phyloP scores from a whole-genome alignment of 2,113 vertebrate species.

The Dipodomys ordii region DNA sequence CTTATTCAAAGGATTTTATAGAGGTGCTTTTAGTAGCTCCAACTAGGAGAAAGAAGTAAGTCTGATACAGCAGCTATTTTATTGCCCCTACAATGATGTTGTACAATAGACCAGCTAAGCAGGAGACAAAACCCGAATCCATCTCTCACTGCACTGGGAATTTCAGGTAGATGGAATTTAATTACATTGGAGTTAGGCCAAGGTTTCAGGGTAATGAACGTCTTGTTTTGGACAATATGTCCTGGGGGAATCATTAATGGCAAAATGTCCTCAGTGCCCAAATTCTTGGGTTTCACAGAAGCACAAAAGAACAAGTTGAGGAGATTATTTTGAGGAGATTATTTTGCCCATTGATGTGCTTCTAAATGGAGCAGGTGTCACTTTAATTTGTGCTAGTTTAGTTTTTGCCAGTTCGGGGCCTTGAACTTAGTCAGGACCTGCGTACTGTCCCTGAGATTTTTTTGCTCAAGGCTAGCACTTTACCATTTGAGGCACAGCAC shows the following conservation, averaged over 20 bases:
- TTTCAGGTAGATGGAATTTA: conserved; percentile 63
- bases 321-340: conserved; percentile 33
- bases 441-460: too few species aligned
- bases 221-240: conserved; percentile 36
- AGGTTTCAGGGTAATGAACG: conserved; percentile 53
- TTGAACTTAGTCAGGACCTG: too few species aligned
- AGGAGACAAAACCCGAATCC: background rate
- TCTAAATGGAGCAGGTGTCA: background rate
- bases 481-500: too few species aligned
- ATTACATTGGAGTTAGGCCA: conserved; percentile 65
- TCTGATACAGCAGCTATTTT: conserved; percentile 49
- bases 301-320: conserved; percentile 7
- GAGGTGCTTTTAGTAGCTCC: background rate
- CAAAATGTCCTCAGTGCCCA: background rate
- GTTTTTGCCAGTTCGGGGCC: too few species aligned
- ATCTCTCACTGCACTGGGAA: conserved; percentile 15
- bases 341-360: background rate
- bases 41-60: background rate
- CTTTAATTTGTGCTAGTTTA: background rate
- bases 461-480: too few species aligned
- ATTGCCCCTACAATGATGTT: background rate
- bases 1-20: background rate
- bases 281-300: conserved; percentile 43
- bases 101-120: background rate
- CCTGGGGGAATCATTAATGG: conserved; percentile 58